Conservation (phyloP, 2,113 vertebrate species). For the Pomatostomus ruficeps region DNA sequence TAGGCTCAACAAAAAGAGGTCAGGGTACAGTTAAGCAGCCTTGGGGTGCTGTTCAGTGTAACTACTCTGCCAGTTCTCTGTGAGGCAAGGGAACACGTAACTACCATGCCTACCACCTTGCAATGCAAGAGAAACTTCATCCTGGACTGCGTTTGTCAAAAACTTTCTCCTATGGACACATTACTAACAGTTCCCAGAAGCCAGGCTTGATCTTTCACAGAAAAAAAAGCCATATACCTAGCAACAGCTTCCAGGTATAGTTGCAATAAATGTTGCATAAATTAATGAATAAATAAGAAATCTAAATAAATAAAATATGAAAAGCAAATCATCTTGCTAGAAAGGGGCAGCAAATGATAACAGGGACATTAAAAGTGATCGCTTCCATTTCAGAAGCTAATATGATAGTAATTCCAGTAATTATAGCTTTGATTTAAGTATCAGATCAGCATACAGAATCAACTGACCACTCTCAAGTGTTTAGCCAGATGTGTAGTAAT, state of each 20-base stretch:
- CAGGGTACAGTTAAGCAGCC: background rate
- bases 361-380: background rate
- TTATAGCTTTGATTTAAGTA: background rate
- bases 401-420: background rate
- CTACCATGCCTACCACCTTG: background rate
- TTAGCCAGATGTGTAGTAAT: background rate
- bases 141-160: background rate
- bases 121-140: background rate
- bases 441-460: background rate
- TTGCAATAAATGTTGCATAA: background rate
- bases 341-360: background rate
- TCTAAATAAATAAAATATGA: background rate
- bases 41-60: background rate
- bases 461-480: background rate
- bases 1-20: background rate
- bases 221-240: background rate
- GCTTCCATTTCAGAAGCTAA: background rate
- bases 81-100: background rate
- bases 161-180: background rate
- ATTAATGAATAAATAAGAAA: background rate
- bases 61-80: background rate
- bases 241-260: background rate
- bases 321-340: background rate
- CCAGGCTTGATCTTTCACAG: background rate
- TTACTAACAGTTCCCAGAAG: background rate